phyloP scores from a whole-genome alignment of 1,140 invertebrate genomes.

The Littorina saxatilis region DNA sequence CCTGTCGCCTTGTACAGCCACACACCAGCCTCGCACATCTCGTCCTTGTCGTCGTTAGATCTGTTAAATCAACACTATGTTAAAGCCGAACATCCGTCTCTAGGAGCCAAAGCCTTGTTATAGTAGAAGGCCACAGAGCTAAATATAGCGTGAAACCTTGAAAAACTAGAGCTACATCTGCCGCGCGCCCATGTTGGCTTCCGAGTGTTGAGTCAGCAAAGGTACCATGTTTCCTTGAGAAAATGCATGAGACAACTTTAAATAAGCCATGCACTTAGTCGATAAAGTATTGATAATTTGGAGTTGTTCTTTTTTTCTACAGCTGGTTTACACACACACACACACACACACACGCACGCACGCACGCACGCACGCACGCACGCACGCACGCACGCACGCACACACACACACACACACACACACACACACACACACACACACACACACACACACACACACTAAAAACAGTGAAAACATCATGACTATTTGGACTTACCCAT shows the following conservation, averaged over 20 bases:
- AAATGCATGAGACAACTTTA: background rate
- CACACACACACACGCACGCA: background rate
- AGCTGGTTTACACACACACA: background rate
- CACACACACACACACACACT: background rate
- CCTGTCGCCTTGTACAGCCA: conserved; percentile 4
- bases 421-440: background rate
- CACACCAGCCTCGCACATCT: background rate
- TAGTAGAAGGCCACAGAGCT: too few relatives aligned
- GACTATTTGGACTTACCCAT: background rate
- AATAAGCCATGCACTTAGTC: background rate
- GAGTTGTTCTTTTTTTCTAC: too few relatives aligned
- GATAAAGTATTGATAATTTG: too few relatives aligned
- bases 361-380: background rate
- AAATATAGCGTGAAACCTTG: too few relatives aligned
- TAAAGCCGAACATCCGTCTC: too few relatives aligned
- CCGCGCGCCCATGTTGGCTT: too few relatives aligned
- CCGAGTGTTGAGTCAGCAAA: too few relatives aligned
- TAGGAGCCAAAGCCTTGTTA: too few relatives aligned
- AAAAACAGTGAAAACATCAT: background rate
- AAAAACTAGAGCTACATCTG: too few relatives aligned
- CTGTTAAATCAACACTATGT: too few relatives aligned
- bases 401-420: background rate
- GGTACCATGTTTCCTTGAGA: background rate
- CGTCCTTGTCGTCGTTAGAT: background rate
- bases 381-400: background rate